Conservation (phyloP, 2,797 vertebrate genomes). For the Etheostoma nigrum region DNA sequence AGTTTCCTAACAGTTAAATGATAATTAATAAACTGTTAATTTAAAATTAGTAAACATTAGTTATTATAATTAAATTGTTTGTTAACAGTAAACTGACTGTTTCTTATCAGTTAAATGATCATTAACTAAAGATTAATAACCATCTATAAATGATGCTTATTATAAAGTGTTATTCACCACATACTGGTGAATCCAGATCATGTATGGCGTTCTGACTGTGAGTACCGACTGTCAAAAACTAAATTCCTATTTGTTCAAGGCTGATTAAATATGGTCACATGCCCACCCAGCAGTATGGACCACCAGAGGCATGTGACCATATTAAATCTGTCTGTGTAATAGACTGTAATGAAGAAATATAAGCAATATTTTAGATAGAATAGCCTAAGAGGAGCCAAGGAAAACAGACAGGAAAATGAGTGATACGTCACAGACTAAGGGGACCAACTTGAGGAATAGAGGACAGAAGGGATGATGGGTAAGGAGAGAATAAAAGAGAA, state of each 20-base stretch:
- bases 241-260: conserved; percentile 7
- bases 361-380: conserved; percentile 4
- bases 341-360: conserved; percentile 18
- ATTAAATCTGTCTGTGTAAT: conserved; percentile 9
- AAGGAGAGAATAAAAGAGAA: conserved; percentile 23
- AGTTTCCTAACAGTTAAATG: too few species aligned
- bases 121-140: too few species aligned
- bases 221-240: background rate
- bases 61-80: too few species aligned
- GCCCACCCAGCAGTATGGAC: too few species aligned
- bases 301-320: background rate
- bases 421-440: background rate
- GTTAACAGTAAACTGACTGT: too few species aligned
- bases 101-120: too few species aligned
- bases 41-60: too few species aligned
- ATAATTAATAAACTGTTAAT: too few species aligned
- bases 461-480: conserved; percentile 9
- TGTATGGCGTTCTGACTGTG: too few species aligned
- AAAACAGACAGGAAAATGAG: conserved; percentile 35
- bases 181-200: background rate
- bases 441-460: conserved; percentile 21
- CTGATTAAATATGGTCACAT: conserved; percentile 16
- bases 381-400: background rate
- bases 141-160: too few species aligned
- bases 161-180: too few species aligned